These are phyloP conservation scores for Umimayanthus kanabou DNA, from an alignment of 92 coral and sea anemone species.

Conservation along the genomic window DNA sequence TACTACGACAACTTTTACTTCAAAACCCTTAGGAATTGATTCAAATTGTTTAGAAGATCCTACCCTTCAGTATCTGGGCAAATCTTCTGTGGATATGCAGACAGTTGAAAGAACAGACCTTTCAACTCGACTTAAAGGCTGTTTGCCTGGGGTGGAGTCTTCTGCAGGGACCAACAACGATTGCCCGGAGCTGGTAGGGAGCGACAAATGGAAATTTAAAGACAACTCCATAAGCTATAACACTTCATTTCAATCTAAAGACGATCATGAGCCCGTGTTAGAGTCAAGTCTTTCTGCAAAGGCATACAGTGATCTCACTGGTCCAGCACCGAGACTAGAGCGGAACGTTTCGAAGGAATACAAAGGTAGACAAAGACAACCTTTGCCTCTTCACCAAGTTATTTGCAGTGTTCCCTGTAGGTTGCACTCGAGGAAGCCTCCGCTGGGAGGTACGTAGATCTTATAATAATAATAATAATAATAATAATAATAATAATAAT, in stretches of 20 bases:
- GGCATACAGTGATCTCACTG: not conserved
- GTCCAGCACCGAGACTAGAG: not conserved
- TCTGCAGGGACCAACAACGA: not conserved
- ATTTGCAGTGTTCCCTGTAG: conserved; percentile 93
- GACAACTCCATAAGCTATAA: not conserved
- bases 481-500: too few species aligned
- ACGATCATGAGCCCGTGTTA: not conserved
- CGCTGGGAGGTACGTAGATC: conserved; percentile 71
- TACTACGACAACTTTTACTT: not conserved
- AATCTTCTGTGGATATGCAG: not conserved
- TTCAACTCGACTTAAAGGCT: too few species aligned
- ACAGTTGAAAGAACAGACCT: too few species aligned
- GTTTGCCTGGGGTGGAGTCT: not conserved
- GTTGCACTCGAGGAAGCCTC: conserved; percentile 94
- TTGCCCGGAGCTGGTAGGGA: not conserved
- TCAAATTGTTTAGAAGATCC: not conserved
- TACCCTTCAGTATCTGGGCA: not conserved
- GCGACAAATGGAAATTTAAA: not conserved
- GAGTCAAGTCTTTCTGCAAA: not conserved
- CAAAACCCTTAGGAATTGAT: not conserved
- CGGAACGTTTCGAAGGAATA: not conserved
- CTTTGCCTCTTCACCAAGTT: conserved; percentile 70
- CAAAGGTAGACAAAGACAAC: conserved; percentile 25
- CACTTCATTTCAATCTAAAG: not conserved
- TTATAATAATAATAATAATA: not conserved